phyloP scores from a whole-genome alignment of 2,113 vertebrate genomes.

The Burhinus oedicnemus region DNA sequence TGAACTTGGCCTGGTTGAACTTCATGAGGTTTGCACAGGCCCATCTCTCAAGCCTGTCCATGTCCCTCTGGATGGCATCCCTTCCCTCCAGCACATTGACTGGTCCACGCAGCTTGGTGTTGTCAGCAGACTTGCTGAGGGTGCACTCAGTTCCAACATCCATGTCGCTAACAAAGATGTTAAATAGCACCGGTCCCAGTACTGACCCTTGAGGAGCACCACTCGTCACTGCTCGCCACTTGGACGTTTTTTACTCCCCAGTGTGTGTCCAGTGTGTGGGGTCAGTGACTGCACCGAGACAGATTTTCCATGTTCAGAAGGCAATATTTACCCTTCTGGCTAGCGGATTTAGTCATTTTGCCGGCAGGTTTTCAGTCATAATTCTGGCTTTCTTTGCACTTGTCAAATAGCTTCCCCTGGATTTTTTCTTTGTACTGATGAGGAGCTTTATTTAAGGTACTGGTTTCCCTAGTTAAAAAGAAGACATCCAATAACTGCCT shows the following conservation, averaged over 20 bases:
- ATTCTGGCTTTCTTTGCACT: not conserved
- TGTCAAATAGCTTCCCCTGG: not conserved
- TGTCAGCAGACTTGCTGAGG: too few relatives aligned
- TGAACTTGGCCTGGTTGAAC: too few relatives aligned
- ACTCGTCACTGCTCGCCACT: too few relatives aligned
- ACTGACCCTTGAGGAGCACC: too few relatives aligned
- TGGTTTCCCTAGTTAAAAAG: not conserved
- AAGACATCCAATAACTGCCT: not conserved
- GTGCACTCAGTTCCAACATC: too few relatives aligned
- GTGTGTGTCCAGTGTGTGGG: not conserved
- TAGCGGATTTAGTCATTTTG: not conserved
- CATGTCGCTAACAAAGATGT: too few relatives aligned
- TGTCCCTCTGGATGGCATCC: too few relatives aligned
- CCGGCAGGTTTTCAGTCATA: not conserved
- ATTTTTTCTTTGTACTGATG: not conserved
- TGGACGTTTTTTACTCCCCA: not conserved
- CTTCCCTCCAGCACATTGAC: too few relatives aligned
- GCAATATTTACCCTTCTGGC: not conserved
- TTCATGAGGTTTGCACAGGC: too few relatives aligned
- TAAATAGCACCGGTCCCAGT: too few relatives aligned
- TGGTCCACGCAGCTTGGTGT: too few relatives aligned
- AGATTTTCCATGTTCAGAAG: not conserved
- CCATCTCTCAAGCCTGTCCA: too few relatives aligned
- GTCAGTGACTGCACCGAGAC: not conserved
- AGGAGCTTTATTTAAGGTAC: not conserved